Conservation (phyloP, 2,113 vertebrate genomes). For the Salvelinus alpinus region DNA sequence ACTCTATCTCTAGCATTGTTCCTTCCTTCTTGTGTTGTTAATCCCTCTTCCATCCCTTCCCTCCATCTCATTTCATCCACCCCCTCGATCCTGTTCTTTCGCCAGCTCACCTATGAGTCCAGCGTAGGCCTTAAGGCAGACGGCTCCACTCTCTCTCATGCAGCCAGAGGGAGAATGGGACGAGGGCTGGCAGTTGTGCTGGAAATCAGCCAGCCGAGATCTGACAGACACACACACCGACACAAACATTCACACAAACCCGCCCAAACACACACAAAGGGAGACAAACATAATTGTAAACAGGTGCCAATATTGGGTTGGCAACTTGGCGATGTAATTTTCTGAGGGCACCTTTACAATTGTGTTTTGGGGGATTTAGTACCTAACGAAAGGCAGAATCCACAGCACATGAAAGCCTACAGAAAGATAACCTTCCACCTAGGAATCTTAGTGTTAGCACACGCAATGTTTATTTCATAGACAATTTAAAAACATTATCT, state of each 20-base stretch:
- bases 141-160: conserved; percentile 76
- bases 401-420: neutral
- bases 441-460: neutral
- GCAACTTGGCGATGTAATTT: neutral
- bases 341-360: neutral
- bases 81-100: conserved; percentile 19
- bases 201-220: conserved; percentile 90
- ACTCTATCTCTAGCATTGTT: neutral
- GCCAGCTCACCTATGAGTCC: conserved; percentile 87
- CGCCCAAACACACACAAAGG: conserved; percentile 1
- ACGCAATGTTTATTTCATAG: neutral
- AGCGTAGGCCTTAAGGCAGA: conserved; percentile 88
- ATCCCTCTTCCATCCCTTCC: neutral
- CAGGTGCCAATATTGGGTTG: neutral
- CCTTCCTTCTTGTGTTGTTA: neutral
- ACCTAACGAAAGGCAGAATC: neutral
- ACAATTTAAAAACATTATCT: no score
- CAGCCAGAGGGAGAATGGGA: conserved; percentile 76
- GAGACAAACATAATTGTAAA: neutral
- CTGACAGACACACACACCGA: conserved; percentile 59
- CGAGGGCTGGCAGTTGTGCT: conserved; percentile 84
- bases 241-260: conserved; percentile 15
- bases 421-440: neutral
- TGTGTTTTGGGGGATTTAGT: neutral
- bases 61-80: conserved; percentile 4